Base-by-base conservation (phyloP, 2,888 invertebrate genomes). In the Nowickia ferox region DNA sequence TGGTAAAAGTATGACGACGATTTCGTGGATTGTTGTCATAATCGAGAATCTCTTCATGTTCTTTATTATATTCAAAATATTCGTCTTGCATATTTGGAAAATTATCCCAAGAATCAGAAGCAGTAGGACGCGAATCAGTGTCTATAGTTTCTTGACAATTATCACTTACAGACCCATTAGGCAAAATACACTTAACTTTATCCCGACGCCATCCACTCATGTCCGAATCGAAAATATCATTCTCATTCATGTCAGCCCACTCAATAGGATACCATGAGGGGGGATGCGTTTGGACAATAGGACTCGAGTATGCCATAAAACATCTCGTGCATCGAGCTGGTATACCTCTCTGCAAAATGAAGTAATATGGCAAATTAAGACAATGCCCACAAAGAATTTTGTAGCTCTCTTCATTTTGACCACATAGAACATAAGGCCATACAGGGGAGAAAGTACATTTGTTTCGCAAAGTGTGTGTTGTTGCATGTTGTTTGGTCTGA, bases 341-440 rank as follows among this genome's bases (percentile, higher is more conserved):
- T 9, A 90, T 42, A 0, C 91, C 90, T 6, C 86, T 61, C 9
- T 85, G 84, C 19, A 91, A 46, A 6, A 91, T 84, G 17, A 87
- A 78, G 10, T 86, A 88, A 59, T 89, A 91, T 9, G 87, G 75
- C 51, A 91, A 17, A 5, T 87, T 30, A 10, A 88, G 46, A 19
- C 91, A 91, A 0, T 74, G 81, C 8, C 87, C 86, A 75, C 91
- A 90, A 15, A 3, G 65, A 13, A 19, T 10, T 19, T 42, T 38
- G 30, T 63, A 42, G 46, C 74, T 8, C 3, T 68, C 15, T 13
- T 19, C 11, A 13, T 59, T 42, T n/a, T 38, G 22, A 69, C 89
- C 90, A 4, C 65, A 40, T 0, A 90, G 87, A 61, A 89, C 76
- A 15, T 66, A 91, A 1, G 91, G 91, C 89, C 89, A 91, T 40